Evolutionary conservation across 2,797 vertebrate species (phyloP), one percentile per base, ranked within the genome.

Genomic region (Parauchenoglanis punctatus): DNA sequence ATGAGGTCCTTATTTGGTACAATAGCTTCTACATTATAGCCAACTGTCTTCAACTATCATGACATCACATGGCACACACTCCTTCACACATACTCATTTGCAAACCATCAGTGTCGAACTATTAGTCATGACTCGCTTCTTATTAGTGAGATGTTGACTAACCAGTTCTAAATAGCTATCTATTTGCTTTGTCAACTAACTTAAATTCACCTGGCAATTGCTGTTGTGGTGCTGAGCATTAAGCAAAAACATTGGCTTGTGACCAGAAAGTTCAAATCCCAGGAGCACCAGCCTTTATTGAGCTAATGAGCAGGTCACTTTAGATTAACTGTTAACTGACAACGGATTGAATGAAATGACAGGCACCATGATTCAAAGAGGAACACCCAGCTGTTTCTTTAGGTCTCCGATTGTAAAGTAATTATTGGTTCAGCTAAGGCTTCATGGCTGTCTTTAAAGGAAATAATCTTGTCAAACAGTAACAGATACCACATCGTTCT

Each of bases 391-490:
- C 11, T 54, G 2, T 31, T 65, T 63, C 49, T 70, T 28, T 54
- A 52, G 44, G 18, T 8, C 40, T 73, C 11, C 20, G 31, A 28
- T 17, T 3, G 8, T 15, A 4, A 44, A 35, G 25, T 63, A 23
- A 56, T 77, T 23, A 58, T 61, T 49, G 49, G 17, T 67, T 72
- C 11, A 17, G 68, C 54, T 31, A 65, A 54, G 75, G 18, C 75
- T 4, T 23, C 35, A 20, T 15, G 61, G 46, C 58, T 85, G 83
- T 90, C 81, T 89, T 90, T 90, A 91, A 83, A 89, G 89, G 90
- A 92, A 92, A 91, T 90, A 65, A 85, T 87, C 63, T 85, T 87
- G 44, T 83, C 49, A 49, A 90, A 90, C 90, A 84, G 90, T 89
- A 89, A 91, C 35, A 58, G 59, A 80, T 81, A 87, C 85, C 87